Base-by-base conservation (phyloP, 2,113 vertebrate species). In the Seriola quinqueradiata region DNA sequence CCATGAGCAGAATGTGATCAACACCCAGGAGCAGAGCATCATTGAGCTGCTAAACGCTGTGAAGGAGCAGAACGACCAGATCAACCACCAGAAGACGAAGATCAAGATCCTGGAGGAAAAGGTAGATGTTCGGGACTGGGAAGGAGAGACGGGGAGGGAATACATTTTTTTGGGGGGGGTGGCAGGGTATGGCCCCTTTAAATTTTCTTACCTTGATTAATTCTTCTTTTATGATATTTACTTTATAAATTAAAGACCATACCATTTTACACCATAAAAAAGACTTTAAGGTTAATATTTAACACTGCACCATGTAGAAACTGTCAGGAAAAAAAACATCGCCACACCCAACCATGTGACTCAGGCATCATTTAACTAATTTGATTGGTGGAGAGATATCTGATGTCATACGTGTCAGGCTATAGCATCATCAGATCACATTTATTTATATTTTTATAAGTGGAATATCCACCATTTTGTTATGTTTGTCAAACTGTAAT, bases 61-160 rank as follows among this genome's bases (percentile, higher is more conserved):
- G 77, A 92, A 50, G 25, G 92, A 94, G 14, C 95, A 95, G 79
- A 93, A 88, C 2, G 84, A 94, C 42, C 93, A 94, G 72, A 92
- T 96, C 68, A 91, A 84, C 66, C n/a, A 91, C 72, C 95, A 96
- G 74, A 90, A 48, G 68, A 74, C 21, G 1, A 93, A 95, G 86
- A 95, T 95, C 81, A 95, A 91, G 70, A 60, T 4, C 46, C 87
- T 96, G 86, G 94, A 95, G 75, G 87, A 92, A 46, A 95, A 95
- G 86, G 95, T 95, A 57, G 44, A 59, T 21, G 11, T 28, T 59
- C 6, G 46, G 28, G 42, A 75, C 21, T 8, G 28, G 0, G 8
- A 9, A n/a, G 2, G 2, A 52, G 19, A 52, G 65, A 34, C 50
- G 2, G 2, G 32, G 36, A 25, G 25, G 25, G 25, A 25, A 25